Evolutionary conservation across 2,113 vertebrate species (phyloP).

Genomic region (Mormoops blainvillei): DNA sequence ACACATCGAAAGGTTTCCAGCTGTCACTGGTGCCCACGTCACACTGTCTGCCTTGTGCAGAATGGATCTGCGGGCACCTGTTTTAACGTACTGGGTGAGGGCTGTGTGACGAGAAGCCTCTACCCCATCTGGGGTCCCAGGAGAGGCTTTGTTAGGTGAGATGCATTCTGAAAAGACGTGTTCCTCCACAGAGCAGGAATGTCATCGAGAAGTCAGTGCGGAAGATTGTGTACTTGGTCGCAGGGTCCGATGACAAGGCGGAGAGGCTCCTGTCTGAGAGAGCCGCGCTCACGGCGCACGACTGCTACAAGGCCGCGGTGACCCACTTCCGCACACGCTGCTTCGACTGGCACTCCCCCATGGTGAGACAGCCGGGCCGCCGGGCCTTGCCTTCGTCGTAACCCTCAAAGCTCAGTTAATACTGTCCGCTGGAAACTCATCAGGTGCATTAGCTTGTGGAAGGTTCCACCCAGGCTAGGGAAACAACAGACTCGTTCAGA

Average conservation of each 20-base stretch:
- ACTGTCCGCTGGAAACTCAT: background rate
- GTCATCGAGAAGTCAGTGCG: conserved; percentile 82
- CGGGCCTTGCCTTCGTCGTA: rapidly evolving
- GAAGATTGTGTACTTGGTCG: conserved; percentile 82
- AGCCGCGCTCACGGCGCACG: conserved; percentile 79
- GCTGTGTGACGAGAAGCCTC: background rate
- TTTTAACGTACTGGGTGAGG: rapidly evolving
- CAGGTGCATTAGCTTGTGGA: background rate
- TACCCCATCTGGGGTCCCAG: rapidly evolving
- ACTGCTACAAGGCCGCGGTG: conserved; percentile 84
- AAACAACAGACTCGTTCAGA: background rate
- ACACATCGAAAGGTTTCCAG: background rate
- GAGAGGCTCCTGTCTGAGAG: conserved; percentile 78
- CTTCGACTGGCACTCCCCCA: conserved; percentile 92
- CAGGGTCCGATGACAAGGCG: conserved; percentile 53
- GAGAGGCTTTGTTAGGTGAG: background rate
- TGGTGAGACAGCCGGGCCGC: conserved; percentile 76
- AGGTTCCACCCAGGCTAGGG: background rate
- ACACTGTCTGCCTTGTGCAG: no score
- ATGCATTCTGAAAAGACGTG: rapidly evolving
- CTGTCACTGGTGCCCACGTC: rapidly evolving
- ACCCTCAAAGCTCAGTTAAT: no score
- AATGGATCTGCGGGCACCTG: rapidly evolving
- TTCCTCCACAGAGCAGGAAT: conserved; percentile 77
- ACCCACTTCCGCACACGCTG: conserved; percentile 88